Base-by-base conservation (phyloP, 2,113 vertebrate genomes). In the Lipophrys pholis region DNA sequence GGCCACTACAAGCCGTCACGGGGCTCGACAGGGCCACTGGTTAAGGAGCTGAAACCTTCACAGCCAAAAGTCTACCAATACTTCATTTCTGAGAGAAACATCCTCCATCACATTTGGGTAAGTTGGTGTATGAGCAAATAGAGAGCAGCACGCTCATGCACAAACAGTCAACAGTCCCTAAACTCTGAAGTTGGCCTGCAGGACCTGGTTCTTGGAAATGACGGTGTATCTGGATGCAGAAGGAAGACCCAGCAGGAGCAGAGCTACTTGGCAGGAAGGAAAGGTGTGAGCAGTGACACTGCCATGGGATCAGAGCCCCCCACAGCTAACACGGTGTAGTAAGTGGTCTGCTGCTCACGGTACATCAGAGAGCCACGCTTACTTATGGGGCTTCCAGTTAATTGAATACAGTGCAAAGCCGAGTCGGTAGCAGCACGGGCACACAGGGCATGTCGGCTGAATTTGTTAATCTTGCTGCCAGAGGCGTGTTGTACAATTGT, bases 221-320 rank as follows among this genome's bases (percentile, higher is more conserved):
- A 42, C 46, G 17, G 50, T 72, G 11, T 46, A 75, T 78, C 48
- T 60, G 74, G 68, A 59, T 16, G 2, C 21, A 30, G 21, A 30
- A 30, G 21, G 21, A 30, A 30, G 21, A 78, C 36, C 46, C 70
- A 73, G 76, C 75, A 64, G 76, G 60, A 71, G 64, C 56, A 73
- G 54, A 80, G 79, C 43, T 35, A 36, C 67, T 87, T 87, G 87
- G 84, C 77, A 73, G 76, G 66, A 70, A 55, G 46, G 59, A 63
- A 40, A 76, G 66, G 71, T 50, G 36, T 21, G 73, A 84, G 75
- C 62, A 52, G 59, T 66, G 55, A 71, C 63, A 49, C 74, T 72
- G 76, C 73, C 59, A 60, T 17, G 8, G 73, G 76, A 73, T 79
- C 73, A 68, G 16, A n/a, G 67, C 7, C 56, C 75, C 50, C 80